Conservation (phyloP, 2,888 invertebrate species). For the Xanthostigma xanthostigma region DNA sequence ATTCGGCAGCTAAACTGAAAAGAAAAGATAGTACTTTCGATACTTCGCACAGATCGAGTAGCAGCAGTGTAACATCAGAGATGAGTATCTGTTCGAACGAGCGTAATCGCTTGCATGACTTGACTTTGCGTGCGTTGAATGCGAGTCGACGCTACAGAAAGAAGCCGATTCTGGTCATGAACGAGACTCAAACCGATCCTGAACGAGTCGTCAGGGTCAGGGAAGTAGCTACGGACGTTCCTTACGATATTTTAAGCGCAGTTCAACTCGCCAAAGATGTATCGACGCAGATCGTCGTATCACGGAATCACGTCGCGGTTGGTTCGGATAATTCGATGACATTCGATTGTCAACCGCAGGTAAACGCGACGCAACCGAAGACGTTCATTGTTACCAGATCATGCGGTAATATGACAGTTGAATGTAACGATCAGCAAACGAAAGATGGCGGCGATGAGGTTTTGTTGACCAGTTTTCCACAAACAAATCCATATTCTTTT, state of each 20-base stretch:
- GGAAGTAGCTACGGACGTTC: slow-evolving; percentile 39
- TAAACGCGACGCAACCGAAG: slow-evolving; percentile 19
- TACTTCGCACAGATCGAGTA: slow-evolving; percentile 1
- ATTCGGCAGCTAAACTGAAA: slow-evolving; percentile 39
- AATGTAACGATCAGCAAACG: background rate
- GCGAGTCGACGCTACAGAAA: slow-evolving; percentile 29
- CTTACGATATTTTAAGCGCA: slow-evolving; percentile 34
- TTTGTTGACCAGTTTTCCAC: slow-evolving; percentile 22
- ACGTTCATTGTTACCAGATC: slow-evolving; percentile 24
- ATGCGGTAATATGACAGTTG: slow-evolving; percentile 23
- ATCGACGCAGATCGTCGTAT: slow-evolving; percentile 27
- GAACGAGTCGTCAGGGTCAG: slow-evolving; percentile 35
- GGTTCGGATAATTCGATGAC: slow-evolving; percentile 27
- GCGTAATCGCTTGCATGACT: slow-evolving; percentile 37
- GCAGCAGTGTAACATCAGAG: slow-evolving; percentile 21
- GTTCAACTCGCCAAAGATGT: slow-evolving; percentile 24
- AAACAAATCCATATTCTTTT: slow-evolving; percentile 22
- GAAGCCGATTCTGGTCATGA: slow-evolving; percentile 30
- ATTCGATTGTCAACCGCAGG: background rate
- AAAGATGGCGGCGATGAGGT: slow-evolving; percentile 8
- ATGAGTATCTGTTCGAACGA: slow-evolving; percentile 42
- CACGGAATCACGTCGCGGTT: slow-evolving; percentile 32
- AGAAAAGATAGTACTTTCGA: slow-evolving; percentile 24
- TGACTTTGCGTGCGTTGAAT: slow-evolving; percentile 40
- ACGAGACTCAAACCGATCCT: slow-evolving; percentile 40